A percentile compares a stretch with the other conserved stretches of the same genome.
These are phyloP conservation scores for Phaedon cochleariae DNA, from an alignment of 2,888 invertebrate species.

Conservation along the genomic window DNA sequence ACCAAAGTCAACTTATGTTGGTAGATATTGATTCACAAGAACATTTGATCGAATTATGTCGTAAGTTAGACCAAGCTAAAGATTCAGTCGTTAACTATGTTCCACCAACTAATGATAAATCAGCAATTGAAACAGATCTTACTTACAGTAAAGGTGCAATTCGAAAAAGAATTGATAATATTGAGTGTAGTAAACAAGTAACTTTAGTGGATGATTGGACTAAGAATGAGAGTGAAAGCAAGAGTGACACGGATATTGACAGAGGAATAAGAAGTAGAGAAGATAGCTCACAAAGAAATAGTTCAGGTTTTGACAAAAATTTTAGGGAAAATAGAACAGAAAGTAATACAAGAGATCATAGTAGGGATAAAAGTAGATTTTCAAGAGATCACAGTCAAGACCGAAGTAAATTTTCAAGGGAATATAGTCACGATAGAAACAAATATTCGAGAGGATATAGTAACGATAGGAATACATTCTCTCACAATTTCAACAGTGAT, in stretches of 20 bases:
- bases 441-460: neutral
- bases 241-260: too few species aligned
- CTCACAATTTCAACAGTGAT: too few species aligned
- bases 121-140: conserved; percentile 10
- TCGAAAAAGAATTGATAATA: conserved; percentile 10
- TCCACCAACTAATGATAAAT: neutral
- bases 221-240: too few species aligned
- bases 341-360: neutral
- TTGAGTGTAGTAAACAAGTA: conserved; percentile 6
- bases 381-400: neutral
- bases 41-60: conserved; percentile 5
- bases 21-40: conserved; percentile 9
- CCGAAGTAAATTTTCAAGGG: conserved; percentile 1
- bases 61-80: conserved; percentile 3
- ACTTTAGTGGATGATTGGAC: too few species aligned
- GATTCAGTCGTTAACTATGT: neutral
- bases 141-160: neutral
- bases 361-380: neutral
- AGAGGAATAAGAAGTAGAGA: too few species aligned
- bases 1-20: conserved; percentile 12
- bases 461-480: too few species aligned
- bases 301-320: too few species aligned
- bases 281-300: too few species aligned
- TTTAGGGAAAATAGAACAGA: neutral
- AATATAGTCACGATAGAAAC: neutral